phyloP scores from a whole-genome alignment of 2,113 vertebrate genomes.

The Entosphenus tridentatus region DNA sequence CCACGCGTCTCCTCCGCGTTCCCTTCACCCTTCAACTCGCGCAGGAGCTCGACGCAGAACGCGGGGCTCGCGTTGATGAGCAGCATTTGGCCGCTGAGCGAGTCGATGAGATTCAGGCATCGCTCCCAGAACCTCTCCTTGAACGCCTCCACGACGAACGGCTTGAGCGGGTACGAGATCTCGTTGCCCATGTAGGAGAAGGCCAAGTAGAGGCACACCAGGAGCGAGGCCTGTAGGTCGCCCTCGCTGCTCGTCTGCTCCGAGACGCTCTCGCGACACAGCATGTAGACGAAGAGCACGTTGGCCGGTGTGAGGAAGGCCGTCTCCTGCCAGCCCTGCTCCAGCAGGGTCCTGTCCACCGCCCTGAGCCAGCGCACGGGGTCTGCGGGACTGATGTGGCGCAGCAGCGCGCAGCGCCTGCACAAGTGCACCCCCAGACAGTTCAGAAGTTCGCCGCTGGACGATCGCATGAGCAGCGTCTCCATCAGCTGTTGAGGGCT shows the following conservation, averaged over 20 bases:
- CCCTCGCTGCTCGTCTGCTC: conserved; percentile 63
- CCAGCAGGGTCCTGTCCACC: conserved; percentile 76
- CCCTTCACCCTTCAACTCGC: conserved; percentile 78
- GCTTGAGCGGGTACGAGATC: conserved; percentile 81
- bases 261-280: conserved; percentile 70
- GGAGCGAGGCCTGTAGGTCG: conserved; percentile 61
- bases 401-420: conserved; percentile 73
- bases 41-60: conserved; percentile 90
- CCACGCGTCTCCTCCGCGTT: no score
- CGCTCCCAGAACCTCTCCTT: conserved; percentile 98
- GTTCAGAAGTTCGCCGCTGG: conserved; percentile 79
- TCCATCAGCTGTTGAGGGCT: no score
- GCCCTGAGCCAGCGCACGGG: conserved; percentile 85
- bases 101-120: conserved; percentile 79
- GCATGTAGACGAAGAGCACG: conserved; percentile 82
- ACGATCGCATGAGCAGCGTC: conserved; percentile 52
- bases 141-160: conserved; percentile 73
- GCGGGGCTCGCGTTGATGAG: conserved; percentile 91
- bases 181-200: conserved; percentile 93
- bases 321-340: conserved; percentile 95
- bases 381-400: conserved; percentile 74
- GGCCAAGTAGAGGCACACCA: conserved; percentile 77
- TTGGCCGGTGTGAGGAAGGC: conserved; percentile 91
- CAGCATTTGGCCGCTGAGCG: conserved; percentile 94
- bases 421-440: conserved; percentile 90